Conservation (phyloP, 2,113 vertebrate species). For the Hippocampus guttulatus region DNA sequence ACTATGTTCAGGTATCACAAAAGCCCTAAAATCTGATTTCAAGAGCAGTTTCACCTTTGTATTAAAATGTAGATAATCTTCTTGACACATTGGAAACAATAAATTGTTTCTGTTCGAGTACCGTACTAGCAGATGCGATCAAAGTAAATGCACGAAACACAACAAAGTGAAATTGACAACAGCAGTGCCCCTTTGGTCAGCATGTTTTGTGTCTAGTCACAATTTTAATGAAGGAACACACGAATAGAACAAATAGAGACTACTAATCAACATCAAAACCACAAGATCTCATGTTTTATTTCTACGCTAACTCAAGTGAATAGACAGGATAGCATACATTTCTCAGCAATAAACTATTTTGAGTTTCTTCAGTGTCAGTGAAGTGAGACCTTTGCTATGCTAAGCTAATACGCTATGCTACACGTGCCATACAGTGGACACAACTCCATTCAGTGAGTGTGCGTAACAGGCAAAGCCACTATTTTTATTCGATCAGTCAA, state of each 20-base stretch:
- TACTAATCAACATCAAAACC: conserved; percentile 16
- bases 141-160: neutral
- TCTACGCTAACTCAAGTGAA: neutral
- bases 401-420: too few species aligned
- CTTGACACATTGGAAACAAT: conserved; percentile 5
- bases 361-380: conserved; percentile 22
- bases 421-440: too few species aligned
- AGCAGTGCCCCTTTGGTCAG: conserved; percentile 11
- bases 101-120: neutral
- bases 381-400: conserved; percentile 6
- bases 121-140: neutral
- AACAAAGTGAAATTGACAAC: neutral
- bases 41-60: neutral
- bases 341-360: conserved; percentile 30
- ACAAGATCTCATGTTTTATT: conserved; percentile 19
- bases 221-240: conserved; percentile 10
- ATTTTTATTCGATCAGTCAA: too few species aligned
- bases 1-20: neutral
- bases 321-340: conserved; percentile 51
- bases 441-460: too few species aligned
- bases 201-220: conserved; percentile 20
- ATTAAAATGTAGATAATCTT: conserved; percentile 8
- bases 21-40: neutral
- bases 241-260: conserved; percentile 28
- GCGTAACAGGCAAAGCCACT: too few species aligned